These are phyloP conservation scores for Sipha flava DNA, from an alignment of 1,140 invertebrate genomes.

Conservation along the genomic window DNA sequence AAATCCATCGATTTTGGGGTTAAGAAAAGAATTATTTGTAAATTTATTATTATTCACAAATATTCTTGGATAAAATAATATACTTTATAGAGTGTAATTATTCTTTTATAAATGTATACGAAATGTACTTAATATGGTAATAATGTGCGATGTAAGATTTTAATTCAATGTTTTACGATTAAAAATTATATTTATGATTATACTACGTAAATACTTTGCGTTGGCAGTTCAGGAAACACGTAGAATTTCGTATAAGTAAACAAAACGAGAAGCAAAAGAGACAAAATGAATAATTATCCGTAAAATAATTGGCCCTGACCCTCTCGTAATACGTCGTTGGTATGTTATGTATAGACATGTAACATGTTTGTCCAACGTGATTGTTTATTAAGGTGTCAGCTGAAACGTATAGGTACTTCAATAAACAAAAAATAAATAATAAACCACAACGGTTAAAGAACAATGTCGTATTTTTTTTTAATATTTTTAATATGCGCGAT, in stretches of 20 bases:
- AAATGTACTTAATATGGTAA: too few relatives aligned
- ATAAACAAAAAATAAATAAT: constrained; percentile 9
- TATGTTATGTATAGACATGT: not conserved
- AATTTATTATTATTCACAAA: too few relatives aligned
- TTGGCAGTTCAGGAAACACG: too few relatives aligned
- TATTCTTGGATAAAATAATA: too few relatives aligned
- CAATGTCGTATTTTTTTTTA: not conserved
- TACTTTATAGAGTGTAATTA: too few relatives aligned
- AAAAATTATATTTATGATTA: too few relatives aligned
- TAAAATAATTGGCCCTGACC: not conserved
- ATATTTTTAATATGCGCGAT: not conserved
- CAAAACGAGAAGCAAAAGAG: not conserved
- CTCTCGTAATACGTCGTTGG: not conserved
- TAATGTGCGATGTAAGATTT: too few relatives aligned
- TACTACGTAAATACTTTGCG: too few relatives aligned
- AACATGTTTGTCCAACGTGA: not conserved
- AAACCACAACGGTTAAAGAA: not conserved
- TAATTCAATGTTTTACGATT: too few relatives aligned
- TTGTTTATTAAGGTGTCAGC: not conserved
- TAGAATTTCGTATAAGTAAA: not conserved
- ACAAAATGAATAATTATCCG: not conserved
- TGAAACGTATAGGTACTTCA: not conserved
- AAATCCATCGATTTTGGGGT: too few relatives aligned
- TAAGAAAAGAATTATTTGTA: too few relatives aligned
- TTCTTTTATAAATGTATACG: too few relatives aligned